phyloP scores from a whole-genome alignment of 2,888 invertebrate genomes.

The Pollenia amentaria region DNA sequence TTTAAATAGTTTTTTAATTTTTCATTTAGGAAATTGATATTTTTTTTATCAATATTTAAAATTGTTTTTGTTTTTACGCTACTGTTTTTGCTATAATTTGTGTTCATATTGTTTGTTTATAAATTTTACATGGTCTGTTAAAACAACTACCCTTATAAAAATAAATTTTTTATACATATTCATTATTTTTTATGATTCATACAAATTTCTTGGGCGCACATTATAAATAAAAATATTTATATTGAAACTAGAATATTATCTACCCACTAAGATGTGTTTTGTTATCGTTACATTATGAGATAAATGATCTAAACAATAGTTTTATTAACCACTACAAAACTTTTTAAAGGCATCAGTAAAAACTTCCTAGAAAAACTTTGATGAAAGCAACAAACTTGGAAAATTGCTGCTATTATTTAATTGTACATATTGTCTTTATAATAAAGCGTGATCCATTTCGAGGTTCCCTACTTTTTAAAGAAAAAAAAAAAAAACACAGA shows the following conservation, averaged over 20 bases:
- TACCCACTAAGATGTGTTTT: background rate
- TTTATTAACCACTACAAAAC: too few relatives aligned
- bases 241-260: conserved; percentile 7
- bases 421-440: too few relatives aligned
- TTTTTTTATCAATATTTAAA: conserved; percentile 48
- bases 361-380: too few relatives aligned
- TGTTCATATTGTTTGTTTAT: conserved; percentile 11
- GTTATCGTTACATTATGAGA: background rate
- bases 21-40: conserved; percentile 47
- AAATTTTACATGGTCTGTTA: conserved; percentile 4
- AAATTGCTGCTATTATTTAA: too few relatives aligned
- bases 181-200: conserved; percentile 54
- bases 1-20: conserved; percentile 19
- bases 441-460: too few relatives aligned
- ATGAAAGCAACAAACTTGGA: too few relatives aligned
- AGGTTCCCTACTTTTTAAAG: too few relatives aligned
- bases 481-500: too few relatives aligned
- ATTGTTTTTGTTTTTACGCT: conserved; percentile 29
- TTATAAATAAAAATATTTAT: conserved; percentile 17
- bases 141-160: conserved; percentile 49
- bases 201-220: conserved; percentile 41
- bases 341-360: too few relatives aligned
- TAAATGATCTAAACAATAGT: too few relatives aligned
- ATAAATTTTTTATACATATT: conserved; percentile 6
- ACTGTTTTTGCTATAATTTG: background rate